Base-by-base conservation (phyloP, 2,113 vertebrate genomes). In the Sorex araneus region DNA sequence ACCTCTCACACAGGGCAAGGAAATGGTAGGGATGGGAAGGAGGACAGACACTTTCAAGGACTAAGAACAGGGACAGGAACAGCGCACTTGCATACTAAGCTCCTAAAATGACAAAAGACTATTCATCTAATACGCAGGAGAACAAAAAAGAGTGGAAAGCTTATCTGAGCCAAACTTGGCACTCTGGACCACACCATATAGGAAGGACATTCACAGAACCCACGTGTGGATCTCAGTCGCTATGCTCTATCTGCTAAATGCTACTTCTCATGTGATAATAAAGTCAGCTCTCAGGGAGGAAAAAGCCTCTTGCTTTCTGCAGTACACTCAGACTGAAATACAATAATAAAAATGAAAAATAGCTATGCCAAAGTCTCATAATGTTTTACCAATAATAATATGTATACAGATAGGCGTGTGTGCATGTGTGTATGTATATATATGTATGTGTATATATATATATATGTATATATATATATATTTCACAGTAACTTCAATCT, bases 321-420 rank as follows among this genome's bases (percentile, higher is more conserved):
- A 45, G 4, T 25, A 13, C 27, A 28, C 75, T 91, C 80, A 77
- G 1, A 84, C 67, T n/a, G 40, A 57, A 87, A 79, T 32, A 30
- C 19, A 84, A 28, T 79, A 96, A 70, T 54, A 92, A 92, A 92
- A 93, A 79, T 50, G 9, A 92, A 94, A 94, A 92, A 9, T 23
- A 79, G 87, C 54, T 77, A 87, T 9, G 74, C 9, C 64, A 30
- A 88, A 89, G 80, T 86, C 43, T 88, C 82, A 75, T 93, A 93
- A 79, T 88, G 13, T 54, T 54, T 54, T 10, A 54, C 54, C 54
- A 54, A 54, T 4, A 15, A 54, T 54, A 54, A 7, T 15, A 54
- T 13, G 79, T 47, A 34, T 83, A 76, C 76, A 60, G 28, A 36
- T 86, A 93, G 85, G 87, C 69, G 81, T 85, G 40, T 40, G 40